Evolutionary conservation across 2,888 invertebrate species (phyloP), one percentile per base, ranked within the genome.

Genomic region (Chaetogeoica ovagalla): DNA sequence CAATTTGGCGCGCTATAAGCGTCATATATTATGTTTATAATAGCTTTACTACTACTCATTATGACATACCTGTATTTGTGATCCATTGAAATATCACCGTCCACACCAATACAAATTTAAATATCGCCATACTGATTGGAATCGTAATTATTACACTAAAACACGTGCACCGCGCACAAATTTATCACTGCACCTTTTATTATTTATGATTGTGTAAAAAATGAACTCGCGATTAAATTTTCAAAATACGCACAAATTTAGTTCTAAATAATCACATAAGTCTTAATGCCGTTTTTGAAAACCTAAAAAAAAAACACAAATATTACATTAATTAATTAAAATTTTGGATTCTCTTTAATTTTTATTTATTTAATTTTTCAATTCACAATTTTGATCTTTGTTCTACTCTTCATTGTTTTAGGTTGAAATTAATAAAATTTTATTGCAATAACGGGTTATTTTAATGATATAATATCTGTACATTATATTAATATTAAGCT

Each of bases 31-130:
- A n/a, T n/a, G n/a, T 4, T 30, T 2, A 30, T 30, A 48, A 48
- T 3, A 4, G 4, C 30, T 2, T 30, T 48, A 13, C n/a, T 11
- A 48, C 15, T 48, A 48, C 48, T 3, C 13, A 48, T 48, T 48
- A 48, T 37, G 4, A 57, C 30, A 19, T 70, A 77, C 77, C 77
- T 77, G 77, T 62, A 63, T 70, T 48, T 8, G 52, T 70, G n/a
- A 77, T 77, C 77, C 77, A 63, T 60, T 77, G 77, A 62, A 70
- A 39, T 8, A 39, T 52, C 77, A 77, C 52, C 69, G 60, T 30
- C 77, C 62, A 63, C 19, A 69, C 19, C 39, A 55, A 7, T 43
- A 68, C 55, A 19, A 70, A 39, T 39, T 69, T 48, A 21, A 70
- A 43, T 37, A 37, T 55, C 69, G 55, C 55, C 21, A 70, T 62